phyloP scores from a whole-genome alignment of 2,888 invertebrate species.

The Drosophila mercatorum region DNA sequence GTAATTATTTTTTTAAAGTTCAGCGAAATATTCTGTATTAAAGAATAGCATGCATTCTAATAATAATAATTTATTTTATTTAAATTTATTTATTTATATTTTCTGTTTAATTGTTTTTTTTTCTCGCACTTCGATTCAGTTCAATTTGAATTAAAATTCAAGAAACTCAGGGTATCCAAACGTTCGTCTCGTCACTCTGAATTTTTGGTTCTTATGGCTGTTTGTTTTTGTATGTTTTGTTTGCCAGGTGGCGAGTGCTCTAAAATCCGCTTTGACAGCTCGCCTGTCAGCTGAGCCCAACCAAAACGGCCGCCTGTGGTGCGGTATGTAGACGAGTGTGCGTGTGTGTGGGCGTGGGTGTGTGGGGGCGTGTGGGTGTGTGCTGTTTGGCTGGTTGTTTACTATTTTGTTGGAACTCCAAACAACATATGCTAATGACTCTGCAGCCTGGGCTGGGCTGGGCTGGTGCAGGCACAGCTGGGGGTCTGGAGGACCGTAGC shows the following conservation, averaged over 20 bases:
- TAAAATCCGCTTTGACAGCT: slow-evolving; percentile 78
- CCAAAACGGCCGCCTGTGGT: slow-evolving; percentile 52
- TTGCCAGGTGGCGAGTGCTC: slow-evolving; percentile 72
- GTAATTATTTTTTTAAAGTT: no score
- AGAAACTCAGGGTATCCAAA: slow-evolving; percentile 9
- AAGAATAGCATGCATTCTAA: no score
- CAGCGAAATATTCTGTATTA: no score
- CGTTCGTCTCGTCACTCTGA: not conserved
- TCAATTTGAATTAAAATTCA: not conserved
- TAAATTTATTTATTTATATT: no score
- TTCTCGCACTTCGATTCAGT: no score
- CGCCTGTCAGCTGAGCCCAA: slow-evolving; percentile 70
- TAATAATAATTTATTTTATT: no score
- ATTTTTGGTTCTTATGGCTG: slow-evolving; percentile 13
- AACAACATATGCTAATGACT: slow-evolving; percentile 77
- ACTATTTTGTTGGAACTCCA: slow-evolving; percentile 65
- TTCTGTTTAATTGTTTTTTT: no score
- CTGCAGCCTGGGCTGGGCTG: slow-evolving; percentile 13
- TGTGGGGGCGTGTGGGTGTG: slow-evolving; percentile 5
- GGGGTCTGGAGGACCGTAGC: not conserved
- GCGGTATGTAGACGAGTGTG: slow-evolving; percentile 4
- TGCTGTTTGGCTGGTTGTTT: slow-evolving; percentile 46
- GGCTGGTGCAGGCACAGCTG: not conserved
- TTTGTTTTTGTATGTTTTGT: slow-evolving; percentile 60
- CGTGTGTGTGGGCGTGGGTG: slow-evolving; percentile 7